phyloP scores from a whole-genome alignment of 2,888 invertebrate genomes.

The Phasia obesa region DNA sequence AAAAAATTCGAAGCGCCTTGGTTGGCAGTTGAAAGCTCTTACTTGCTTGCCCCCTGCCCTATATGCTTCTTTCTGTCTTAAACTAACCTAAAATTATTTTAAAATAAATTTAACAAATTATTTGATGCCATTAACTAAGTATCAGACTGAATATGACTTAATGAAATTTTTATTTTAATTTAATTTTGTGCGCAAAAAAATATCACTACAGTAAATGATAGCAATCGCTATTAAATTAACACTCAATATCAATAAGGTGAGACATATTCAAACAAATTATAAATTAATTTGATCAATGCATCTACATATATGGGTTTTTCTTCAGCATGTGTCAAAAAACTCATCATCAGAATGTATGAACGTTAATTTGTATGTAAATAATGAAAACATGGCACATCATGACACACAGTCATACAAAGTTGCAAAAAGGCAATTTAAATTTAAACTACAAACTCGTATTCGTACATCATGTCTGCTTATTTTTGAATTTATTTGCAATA shows the following conservation, averaged over 20 bases:
- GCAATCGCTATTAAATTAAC: slow-evolving; percentile 3
- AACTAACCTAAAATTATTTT: too few relatives aligned
- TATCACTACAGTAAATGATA: not conserved
- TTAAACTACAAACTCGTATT: not conserved
- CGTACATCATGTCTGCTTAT: slow-evolving; percentile 1
- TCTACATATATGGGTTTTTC: not conserved
- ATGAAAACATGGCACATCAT: slow-evolving; percentile 33
- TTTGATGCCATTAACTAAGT: slow-evolving; percentile 34
- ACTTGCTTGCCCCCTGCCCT: too few relatives aligned
- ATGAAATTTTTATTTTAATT: slow-evolving; percentile 20
- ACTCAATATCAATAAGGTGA: slow-evolving; percentile 31
- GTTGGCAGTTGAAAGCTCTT: too few relatives aligned
- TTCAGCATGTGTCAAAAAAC: slow-evolving; percentile 10
- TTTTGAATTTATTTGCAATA: slow-evolving; percentile 32
- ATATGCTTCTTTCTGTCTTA: too few relatives aligned
- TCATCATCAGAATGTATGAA: not conserved
- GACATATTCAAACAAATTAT: not conserved
- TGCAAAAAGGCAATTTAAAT: not conserved
- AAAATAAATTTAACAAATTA: slow-evolving; percentile 27
- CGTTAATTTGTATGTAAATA: not conserved
- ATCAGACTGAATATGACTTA: slow-evolving; percentile 12
- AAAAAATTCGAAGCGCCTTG: too few relatives aligned
- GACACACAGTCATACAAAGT: not conserved
- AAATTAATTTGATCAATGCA: slow-evolving; percentile 3
- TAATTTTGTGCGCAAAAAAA: slow-evolving; percentile 29